A percentile compares a stretch with the other conserved stretches of the same genome.
These are phyloP conservation scores for Thereva unica DNA, from an alignment of 2,888 invertebrate species.

Conservation along the genomic window DNA sequence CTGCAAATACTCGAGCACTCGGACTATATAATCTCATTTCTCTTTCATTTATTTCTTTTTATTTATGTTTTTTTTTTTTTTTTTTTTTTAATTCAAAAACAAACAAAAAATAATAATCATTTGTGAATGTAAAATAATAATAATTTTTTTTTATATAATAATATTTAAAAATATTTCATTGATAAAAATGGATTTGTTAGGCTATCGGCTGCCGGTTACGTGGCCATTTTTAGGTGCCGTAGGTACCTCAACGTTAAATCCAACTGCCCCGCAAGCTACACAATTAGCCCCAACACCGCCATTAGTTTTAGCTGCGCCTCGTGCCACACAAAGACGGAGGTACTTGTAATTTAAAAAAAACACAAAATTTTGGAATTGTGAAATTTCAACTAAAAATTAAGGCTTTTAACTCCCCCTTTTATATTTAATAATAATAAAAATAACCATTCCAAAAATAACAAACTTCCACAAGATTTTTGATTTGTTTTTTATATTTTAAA, in stretches of 20 bases:
- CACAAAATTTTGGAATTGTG: slow-evolving; percentile 34
- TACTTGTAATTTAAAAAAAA: slow-evolving; percentile 56
- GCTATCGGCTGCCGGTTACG: slow-evolving; percentile 77
- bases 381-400: not conserved
- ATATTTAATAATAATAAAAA: slow-evolving; percentile 16
- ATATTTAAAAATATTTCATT: slow-evolving; percentile 14
- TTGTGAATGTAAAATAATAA: not conserved
- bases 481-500: not conserved
- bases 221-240: slow-evolving; percentile 74
- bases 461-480: not conserved
- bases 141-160: slow-evolving; percentile 10
- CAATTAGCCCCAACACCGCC: slow-evolving; percentile 49
- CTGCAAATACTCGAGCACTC: no score
- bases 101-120: not conserved
- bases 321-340: slow-evolving; percentile 75
- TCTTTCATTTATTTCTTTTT: not conserved
- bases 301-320: slow-evolving; percentile 69
- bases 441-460: slow-evolving; percentile 1
- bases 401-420: not conserved
- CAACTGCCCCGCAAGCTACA: slow-evolving; percentile 63
- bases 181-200: slow-evolving; percentile 55
- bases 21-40: no score
- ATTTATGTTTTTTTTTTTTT: slow-evolving; percentile 4
- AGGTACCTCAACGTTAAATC: slow-evolving; percentile 62
- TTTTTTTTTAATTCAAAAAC: not conserved